A percentile compares a stretch with the other conserved stretches of the same genome.
phyloP scores from a whole-genome alignment of 1,140 invertebrate genomes.

The Brachionus plicatilis region DNA sequence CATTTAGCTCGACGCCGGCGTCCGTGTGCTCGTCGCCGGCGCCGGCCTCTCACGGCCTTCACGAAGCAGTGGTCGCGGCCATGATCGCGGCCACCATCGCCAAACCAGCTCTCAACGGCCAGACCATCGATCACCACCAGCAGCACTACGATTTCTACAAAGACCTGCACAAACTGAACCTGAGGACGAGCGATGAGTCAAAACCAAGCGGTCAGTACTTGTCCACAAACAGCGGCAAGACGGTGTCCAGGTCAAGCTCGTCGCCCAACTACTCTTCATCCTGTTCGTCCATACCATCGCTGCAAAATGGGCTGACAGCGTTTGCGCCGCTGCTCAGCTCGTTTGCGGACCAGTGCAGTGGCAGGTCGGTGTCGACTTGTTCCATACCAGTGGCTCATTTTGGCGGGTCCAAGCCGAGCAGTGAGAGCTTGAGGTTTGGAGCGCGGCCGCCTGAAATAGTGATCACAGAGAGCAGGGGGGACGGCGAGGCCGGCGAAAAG shows the following conservation, averaged over 20 bases:
- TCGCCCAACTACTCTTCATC: neutral
- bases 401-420: neutral
- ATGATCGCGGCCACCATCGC: neutral
- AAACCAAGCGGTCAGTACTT: neutral
- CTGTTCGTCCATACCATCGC: neutral
- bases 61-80: neutral
- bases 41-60: neutral
- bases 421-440: neutral
- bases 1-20: neutral
- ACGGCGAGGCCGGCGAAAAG: neutral
- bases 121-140: neutral
- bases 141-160: slow-evolving; percentile 16
- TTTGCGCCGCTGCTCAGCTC: neutral
- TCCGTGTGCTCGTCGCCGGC: neutral
- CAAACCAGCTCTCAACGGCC: neutral
- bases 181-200: neutral
- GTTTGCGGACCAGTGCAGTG: neutral
- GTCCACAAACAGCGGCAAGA: neutral
- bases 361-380: neutral
- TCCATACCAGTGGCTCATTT: neutral
- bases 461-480: neutral
- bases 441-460: slow-evolving; percentile 28
- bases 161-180: slow-evolving; percentile 12
- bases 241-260: neutral
- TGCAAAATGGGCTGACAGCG: neutral